Base-by-base conservation (phyloP, 2,797 vertebrate genomes). In the Anguilla megastoma region DNA sequence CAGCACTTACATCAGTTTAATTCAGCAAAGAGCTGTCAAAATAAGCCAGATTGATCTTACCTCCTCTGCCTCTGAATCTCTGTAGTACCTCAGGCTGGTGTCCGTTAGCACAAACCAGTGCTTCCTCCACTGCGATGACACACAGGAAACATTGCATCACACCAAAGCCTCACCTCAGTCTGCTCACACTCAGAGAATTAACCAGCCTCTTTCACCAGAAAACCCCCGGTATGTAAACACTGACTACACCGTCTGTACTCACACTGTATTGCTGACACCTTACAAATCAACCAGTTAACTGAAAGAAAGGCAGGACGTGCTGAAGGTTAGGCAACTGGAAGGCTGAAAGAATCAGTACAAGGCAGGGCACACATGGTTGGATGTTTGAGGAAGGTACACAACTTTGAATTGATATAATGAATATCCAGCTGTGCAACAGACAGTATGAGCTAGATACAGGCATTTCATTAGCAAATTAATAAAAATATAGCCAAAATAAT, bases 81-180 rank as follows among this genome's bases (percentile, higher is more conserved):
- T 96, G 94, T 98, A 99, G 95, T 97, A 99, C 87, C 93, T 97
- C 92, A 99, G 95, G 48, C 95, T 97, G 3, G 96, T 95, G 45
- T 97, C 96, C 0, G 95, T 95, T 89, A 99, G 95, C 91, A 99
- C 98, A 86, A 99, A 99, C 98, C 98, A 99, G 60, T 97, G 97
- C 90, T 98, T 99, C 94, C 95, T 97, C 98, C 98, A 99, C 98
- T 99, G 94, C 2, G 86, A 33, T 88, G 24, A 91, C 48, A 86
- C 82, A 91, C 24, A 88, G 79, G 45, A 87, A 41, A 71, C 60
- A 45, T 45, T 45, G 41, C 41, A 5, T 45, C 41, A 45, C 41
- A 45, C 41, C 41, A 45, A 45, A 45, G 41, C 41, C 41, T 45
- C 63, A 79, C 21, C 3, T 84, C 18, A 52, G 18, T 33, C 2